These are phyloP conservation scores for Battus philenor DNA, from an alignment of 1,140 invertebrate species.

Conservation along the genomic window DNA sequence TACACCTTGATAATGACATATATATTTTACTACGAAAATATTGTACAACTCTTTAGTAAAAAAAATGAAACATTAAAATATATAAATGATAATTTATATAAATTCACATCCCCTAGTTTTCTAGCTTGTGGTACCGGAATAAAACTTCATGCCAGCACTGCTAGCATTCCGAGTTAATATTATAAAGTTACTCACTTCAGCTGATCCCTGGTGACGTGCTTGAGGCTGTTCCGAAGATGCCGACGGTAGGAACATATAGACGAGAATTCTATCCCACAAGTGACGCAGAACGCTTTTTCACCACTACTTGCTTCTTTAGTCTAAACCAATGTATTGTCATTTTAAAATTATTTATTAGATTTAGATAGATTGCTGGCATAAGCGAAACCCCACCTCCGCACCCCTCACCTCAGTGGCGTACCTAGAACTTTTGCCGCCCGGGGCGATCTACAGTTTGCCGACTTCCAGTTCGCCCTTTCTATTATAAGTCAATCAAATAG, in stretches of 20 bases:
- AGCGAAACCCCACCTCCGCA: no score
- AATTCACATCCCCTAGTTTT: background rate
- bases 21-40: background rate
- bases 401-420: no score
- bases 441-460: no score
- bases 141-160: no score
- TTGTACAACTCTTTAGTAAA: background rate
- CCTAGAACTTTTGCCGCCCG: no score
- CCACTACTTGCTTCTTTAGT: constrained; percentile 18
- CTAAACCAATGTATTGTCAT: no score
- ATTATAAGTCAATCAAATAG: no score
- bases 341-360: no score
- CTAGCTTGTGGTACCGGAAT: background rate
- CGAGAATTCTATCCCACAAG: constrained; percentile 46
- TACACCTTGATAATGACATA: no score
- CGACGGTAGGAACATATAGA: constrained; percentile 49
- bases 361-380: no score
- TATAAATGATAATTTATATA: background rate
- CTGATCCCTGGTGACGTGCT: constrained; percentile 52
- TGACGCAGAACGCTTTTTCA: constrained; percentile 32
- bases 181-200: constrained; percentile 36
- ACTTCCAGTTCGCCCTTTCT: no score
- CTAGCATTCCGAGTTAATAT: background rate
- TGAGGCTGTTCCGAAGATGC: constrained; percentile 56
- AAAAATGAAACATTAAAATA: background rate